phyloP scores from a whole-genome alignment of 2,888 invertebrate species.

The Drosophila planitibia region DNA sequence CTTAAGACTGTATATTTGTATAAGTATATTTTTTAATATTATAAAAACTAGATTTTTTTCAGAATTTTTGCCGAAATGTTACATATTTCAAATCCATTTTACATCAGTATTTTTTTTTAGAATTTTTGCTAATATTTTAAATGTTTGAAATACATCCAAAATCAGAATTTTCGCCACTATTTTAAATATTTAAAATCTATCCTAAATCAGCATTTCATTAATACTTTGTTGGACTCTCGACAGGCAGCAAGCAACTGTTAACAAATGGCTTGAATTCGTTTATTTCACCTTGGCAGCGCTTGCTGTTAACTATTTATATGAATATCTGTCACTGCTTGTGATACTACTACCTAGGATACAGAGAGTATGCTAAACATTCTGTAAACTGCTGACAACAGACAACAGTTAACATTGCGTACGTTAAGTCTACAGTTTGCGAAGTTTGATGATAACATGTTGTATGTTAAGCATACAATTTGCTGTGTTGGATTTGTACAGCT shows the following conservation, averaged over 20 bases:
- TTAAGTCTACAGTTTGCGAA: neutral
- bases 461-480: neutral
- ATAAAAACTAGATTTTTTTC: neutral
- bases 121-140: neutral
- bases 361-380: no score
- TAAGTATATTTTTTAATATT: neutral
- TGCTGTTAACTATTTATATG: neutral
- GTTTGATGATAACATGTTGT: neutral
- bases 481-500: neutral
- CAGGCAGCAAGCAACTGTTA: neutral
- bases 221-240: neutral
- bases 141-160: neutral
- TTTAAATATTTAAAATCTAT: neutral
- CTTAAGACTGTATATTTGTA: neutral
- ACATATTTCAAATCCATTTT: neutral
- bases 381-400: neutral
- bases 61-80: accelerated
- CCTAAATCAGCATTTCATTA: neutral
- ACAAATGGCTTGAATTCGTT: neutral
- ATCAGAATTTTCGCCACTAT: neutral
- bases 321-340: no score
- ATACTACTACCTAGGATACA: no score
- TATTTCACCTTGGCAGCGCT: neutral
- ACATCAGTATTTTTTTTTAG: neutral
- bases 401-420: neutral